phyloP scores from a whole-genome alignment of 2,113 vertebrate species.

The Orycteropus afer region DNA sequence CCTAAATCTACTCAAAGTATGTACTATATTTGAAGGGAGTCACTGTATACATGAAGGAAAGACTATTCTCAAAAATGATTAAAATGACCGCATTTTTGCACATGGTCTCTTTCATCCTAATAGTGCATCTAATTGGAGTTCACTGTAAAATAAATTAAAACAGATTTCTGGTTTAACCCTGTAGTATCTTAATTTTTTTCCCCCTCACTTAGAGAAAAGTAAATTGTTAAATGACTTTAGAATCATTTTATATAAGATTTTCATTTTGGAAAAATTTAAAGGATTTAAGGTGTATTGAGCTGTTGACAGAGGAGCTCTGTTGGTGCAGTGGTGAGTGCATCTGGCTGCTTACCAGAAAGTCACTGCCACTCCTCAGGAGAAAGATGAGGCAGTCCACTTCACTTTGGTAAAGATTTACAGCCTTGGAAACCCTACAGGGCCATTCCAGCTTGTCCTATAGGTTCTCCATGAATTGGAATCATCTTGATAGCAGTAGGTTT shows the following conservation, averaged over 20 bases:
- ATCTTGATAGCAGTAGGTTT: not conserved
- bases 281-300: not conserved
- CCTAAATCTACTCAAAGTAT: not conserved
- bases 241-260: not conserved
- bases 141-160: not conserved
- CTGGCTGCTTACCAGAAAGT: not conserved
- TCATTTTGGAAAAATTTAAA: not conserved
- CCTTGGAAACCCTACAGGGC: not conserved
- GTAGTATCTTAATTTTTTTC: not conserved
- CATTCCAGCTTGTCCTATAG: not conserved
- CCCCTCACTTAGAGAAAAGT: not conserved
- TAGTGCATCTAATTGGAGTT: not conserved
- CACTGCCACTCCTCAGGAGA: not conserved
- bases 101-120: not conserved
- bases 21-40: not conserved
- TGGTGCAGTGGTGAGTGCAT: not conserved
- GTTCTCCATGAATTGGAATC: not conserved
- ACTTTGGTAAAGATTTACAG: not conserved
- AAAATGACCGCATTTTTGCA: not conserved
- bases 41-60: not conserved
- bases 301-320: not conserved
- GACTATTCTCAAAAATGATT: constrained; percentile 6
- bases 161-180: not conserved
- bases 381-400: not conserved
- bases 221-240: not conserved